Evolutionary conservation across 1,140 invertebrate genomes (phyloP), one percentile per base, ranked within the genome.

Genomic region (Nasonia vitripennis): DNA sequence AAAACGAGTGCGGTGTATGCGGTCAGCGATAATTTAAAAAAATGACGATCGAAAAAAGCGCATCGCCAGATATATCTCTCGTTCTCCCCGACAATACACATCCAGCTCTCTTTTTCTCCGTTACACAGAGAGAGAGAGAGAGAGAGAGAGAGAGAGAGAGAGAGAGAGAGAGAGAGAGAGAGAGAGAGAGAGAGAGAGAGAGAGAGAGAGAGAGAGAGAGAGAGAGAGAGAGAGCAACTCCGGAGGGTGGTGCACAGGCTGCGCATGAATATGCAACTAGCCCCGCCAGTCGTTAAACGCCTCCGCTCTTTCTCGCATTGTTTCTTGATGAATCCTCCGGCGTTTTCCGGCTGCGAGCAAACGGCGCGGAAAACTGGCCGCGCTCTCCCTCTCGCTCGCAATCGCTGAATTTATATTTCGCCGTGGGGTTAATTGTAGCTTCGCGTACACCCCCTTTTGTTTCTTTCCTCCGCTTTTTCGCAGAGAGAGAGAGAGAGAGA

Each of bases 261-360:
- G 73, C 73, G 37, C 68, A 71, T 71, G 68, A 71, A 71, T 71
- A 71, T 71, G 31, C 68, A 71, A 71, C 68, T 31, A 71, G 31
- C 68, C 55, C 55, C 68, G 68, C 31, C 23, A 71, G 68, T 71
- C 68, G 68, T 71, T 71, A 71, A 71, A 71, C 68, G 23, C 68
- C 68, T 71, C 68, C 31, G 68, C 34, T 73, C 70, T 71, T 71
- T 71, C 68, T 71, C 68, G 68, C 68, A 71, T 71, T 71, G 68
- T 34, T 31, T 71, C 68, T 71, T 71, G 27, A 71, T 71, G 68
- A 71, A 71, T 71, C 68, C 68, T 34, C 23, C 68, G 68, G 31
- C 31, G 31, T 34, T 71, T 71, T 27, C 68, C 31, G 23, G 68
- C 70, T 37, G 74, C 31, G 37, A 75, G 34, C 74, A 75, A 75